phyloP scores from a whole-genome alignment of 2,113 vertebrate genomes.

The Heloderma charlesbogerti region DNA sequence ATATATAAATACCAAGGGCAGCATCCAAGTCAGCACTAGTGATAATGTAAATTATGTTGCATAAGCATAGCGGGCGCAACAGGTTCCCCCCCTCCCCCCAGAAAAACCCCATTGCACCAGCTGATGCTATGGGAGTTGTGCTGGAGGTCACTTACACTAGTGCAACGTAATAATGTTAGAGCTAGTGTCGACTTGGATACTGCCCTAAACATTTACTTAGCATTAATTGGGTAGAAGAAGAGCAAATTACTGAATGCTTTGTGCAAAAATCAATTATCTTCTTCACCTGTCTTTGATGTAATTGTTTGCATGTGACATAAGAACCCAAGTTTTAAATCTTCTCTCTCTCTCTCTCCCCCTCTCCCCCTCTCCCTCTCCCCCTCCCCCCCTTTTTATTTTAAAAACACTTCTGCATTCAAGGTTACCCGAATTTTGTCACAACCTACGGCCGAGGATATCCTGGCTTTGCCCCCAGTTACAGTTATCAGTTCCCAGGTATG shows the following conservation, averaged over 20 bases:
- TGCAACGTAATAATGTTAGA: too few relatives aligned
- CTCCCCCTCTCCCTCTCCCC: constrained; percentile 48
- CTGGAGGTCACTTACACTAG: too few relatives aligned
- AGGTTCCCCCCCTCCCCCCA: too few relatives aligned
- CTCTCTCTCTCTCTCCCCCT: constrained; percentile 48
- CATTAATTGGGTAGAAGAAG: not conserved
- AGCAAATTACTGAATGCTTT: constrained; percentile 13
- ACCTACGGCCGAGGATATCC: constrained; percentile 98
- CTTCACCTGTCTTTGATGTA: not conserved
- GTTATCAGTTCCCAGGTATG: constrained; percentile 99
- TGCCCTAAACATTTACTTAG: not conserved
- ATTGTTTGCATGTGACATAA: not conserved
- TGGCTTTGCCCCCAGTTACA: constrained; percentile 98
- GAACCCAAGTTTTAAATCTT: not conserved
- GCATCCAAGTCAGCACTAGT: too few relatives aligned
- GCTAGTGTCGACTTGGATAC: too few relatives aligned
- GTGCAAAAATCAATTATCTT: not conserved
- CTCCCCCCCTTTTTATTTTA: constrained; percentile 33
- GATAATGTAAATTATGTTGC: too few relatives aligned
- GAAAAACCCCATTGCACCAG: too few relatives aligned
- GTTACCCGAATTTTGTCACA: constrained; percentile 99
- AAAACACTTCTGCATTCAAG: constrained; percentile 75
- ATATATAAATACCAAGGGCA: too few relatives aligned
- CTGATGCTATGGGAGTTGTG: too few relatives aligned
- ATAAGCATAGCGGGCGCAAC: too few relatives aligned